Base-by-base conservation (phyloP, 2,888 invertebrate species). In the Pardosa pseudoannulata region DNA sequence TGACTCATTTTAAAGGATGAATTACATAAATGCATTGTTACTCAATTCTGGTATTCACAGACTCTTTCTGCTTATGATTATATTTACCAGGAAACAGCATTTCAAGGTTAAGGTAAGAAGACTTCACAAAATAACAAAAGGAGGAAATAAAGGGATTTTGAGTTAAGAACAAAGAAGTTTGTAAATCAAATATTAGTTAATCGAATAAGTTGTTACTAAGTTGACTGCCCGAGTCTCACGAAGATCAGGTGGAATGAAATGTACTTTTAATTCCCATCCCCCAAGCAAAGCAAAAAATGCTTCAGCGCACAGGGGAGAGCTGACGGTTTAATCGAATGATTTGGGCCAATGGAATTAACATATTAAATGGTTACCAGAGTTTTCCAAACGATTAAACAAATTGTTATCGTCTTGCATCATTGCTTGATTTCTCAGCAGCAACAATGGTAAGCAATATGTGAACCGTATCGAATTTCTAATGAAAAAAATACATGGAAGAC, bases 321-420 rank as follows among this genome's bases (percentile, higher is more conserved):
- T 23, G 23, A 2, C 11, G 23, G 23, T 56, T 56, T 23, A 56
- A 56, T 56, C 56, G 56, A 56, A 56, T 23, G 23, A 23, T 56
- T 23, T 23, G 23, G 23, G 56, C 56, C 56, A 56, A 56, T 23
- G 56, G 23, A 3, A 56, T 56, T 46, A 23, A 56, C 5, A 56
- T 23, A 56, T 56, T 19, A 56, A 56, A 56, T 56, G 13, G 16
- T n/a, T 16, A 56, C 5, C 5, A 56, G 23, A 56, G 5, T 56
- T 56, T 56, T 56, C 56, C 56, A 11, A 56, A 1, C 19, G 56
- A 56, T 56, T 56, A 56, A 56, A 56, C 56, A 56, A 56, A 56
- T 56, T 56, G 56, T 56, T 23, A 23, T 56, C 56, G 56, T 2
- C 23, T 56, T 56, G 56, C 56, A 16, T 56, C 56, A 16, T 16